phyloP scores from a whole-genome alignment of 2,113 vertebrate species.

The Otus sunia region DNA sequence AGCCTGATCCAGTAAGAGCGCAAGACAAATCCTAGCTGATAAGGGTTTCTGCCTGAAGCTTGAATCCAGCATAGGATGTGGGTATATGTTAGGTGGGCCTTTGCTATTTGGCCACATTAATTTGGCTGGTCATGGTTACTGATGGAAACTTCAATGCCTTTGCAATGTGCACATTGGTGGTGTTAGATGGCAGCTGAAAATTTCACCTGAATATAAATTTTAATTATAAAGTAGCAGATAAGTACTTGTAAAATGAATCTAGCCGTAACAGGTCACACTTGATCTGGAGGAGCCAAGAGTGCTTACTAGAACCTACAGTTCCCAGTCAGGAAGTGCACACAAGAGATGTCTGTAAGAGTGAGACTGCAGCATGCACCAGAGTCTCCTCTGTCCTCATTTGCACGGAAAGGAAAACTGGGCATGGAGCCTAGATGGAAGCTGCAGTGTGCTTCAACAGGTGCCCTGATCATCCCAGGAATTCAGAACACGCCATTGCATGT shows the following conservation, averaged over 20 bases:
- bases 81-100: background rate
- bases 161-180: rapidly evolving
- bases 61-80: rapidly evolving
- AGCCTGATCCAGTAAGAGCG: background rate
- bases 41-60: background rate
- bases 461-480: background rate
- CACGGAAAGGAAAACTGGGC: background rate
- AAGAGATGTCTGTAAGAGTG: background rate
- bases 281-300: background rate
- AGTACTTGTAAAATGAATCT: background rate
- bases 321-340: background rate
- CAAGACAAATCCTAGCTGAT: background rate
- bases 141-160: background rate
- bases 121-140: background rate
- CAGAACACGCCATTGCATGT: background rate
- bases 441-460: background rate
- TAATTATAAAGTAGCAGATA: background rate
- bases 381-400: background rate
- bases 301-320: background rate
- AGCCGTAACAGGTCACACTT: background rate
- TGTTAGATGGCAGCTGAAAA: background rate
- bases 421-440: background rate
- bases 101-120: background rate
- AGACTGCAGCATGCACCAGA: background rate
- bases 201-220: background rate